Conservation (phyloP, 2,113 vertebrate genomes). For the Misgurnus mizolepis region DNA sequence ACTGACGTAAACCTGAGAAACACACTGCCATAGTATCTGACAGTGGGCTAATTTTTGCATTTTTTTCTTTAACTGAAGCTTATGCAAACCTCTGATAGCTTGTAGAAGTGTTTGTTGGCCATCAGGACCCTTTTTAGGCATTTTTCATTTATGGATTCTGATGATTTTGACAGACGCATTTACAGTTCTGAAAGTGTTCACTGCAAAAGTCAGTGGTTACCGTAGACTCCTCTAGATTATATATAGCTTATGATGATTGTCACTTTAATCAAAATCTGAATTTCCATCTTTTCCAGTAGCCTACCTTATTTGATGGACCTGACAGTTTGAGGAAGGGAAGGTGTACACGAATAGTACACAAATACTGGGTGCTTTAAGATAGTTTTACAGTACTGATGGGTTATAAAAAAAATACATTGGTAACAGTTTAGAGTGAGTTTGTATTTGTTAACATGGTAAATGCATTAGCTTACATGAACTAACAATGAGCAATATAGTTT, state of each 20-base stretch:
- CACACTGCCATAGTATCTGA: background rate
- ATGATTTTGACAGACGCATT: background rate
- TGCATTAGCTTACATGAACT: too few species aligned
- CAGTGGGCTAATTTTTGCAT: conserved; percentile 6
- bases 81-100: background rate
- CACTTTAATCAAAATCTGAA: too few species aligned
- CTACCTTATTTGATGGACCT: too few species aligned
- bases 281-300: too few species aligned
- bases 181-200: background rate
- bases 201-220: background rate
- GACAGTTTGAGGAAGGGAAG: too few species aligned
- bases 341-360: too few species aligned
- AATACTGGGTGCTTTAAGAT: too few species aligned
- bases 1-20: conserved; percentile 31
- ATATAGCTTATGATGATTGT: background rate
- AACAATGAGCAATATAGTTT: too few species aligned
- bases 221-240: background rate
- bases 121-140: background rate
- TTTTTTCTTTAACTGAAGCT: background rate
- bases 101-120: background rate
- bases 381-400: too few species aligned
- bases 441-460: too few species aligned
- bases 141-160: background rate
- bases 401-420: too few species aligned
- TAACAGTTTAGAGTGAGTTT: too few species aligned